These are phyloP conservation scores for Drosophila paulistorum DNA, from an alignment of 1,140 invertebrate species.

Conservation along the genomic window DNA sequence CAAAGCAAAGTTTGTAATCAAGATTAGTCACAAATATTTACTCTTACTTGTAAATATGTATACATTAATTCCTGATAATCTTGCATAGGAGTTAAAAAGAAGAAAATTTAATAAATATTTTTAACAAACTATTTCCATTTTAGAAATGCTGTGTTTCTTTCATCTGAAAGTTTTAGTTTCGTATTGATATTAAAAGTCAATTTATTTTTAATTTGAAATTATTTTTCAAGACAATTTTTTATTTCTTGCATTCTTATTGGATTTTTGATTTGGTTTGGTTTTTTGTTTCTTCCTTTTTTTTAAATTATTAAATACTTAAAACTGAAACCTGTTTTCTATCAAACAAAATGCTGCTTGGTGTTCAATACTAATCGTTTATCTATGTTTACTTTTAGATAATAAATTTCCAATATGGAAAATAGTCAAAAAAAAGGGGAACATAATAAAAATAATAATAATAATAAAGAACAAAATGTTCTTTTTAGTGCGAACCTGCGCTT, in stretches of 20 bases:
- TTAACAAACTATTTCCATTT: too few species aligned
- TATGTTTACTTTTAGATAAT: slow-evolving; percentile 29
- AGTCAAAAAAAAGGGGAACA: slow-evolving; percentile 32
- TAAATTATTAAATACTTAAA: slow-evolving; percentile 43
- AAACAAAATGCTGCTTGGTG: slow-evolving; percentile 76
- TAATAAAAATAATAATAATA: neutral
- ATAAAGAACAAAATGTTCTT: neutral
- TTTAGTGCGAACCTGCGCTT: slow-evolving; percentile 12
- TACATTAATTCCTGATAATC: too few species aligned
- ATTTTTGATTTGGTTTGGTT: neutral
- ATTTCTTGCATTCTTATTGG: slow-evolving; percentile 1
- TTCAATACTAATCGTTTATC: slow-evolving; percentile 74
- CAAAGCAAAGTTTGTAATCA: too few species aligned
- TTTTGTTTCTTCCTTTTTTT: slow-evolving; percentile 27
- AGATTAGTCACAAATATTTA: too few species aligned
- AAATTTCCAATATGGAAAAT: slow-evolving; percentile 75
- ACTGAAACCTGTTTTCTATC: slow-evolving; percentile 72
- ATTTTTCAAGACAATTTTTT: slow-evolving; percentile 5
- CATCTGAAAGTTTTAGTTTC: too few species aligned
- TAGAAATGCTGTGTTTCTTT: too few species aligned
- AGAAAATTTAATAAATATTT: too few species aligned
- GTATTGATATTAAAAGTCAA: neutral
- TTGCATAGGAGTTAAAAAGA: too few species aligned
- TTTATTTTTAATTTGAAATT: neutral
- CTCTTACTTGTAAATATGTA: too few species aligned